A percentile compares a stretch with the other conserved stretches of the same genome.
Conservation (phyloP, 2,888 invertebrate genomes). For the Nephrotoma guestfalica region DNA sequence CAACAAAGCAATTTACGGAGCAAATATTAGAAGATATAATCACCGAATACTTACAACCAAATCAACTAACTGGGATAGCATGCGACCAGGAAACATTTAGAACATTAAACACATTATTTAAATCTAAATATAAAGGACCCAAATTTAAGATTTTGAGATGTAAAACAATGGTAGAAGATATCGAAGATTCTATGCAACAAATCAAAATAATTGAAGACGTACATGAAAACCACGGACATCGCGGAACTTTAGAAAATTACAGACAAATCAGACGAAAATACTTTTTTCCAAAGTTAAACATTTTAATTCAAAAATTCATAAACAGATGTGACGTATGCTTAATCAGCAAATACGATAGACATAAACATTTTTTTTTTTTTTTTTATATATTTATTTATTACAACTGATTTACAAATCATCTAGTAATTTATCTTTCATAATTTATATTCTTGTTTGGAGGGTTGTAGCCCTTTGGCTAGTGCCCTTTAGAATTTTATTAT, state of each 20-base stretch:
- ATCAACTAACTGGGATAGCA: neutral
- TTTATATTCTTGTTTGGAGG: too few species aligned
- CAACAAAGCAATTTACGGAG: neutral
- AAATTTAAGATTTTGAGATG: neutral
- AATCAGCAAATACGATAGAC: constrained; percentile 9
- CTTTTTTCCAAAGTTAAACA: constrained; percentile 7
- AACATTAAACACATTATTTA: neutral
- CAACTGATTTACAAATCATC: too few species aligned
- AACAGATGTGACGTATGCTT: constrained; percentile 9
- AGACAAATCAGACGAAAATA: neutral
- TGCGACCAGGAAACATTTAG: neutral
- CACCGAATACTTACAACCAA: neutral
- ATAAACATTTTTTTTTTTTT: too few species aligned
- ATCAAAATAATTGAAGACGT: constrained; percentile 1
- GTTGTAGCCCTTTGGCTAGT: too few species aligned
- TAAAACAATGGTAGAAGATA: neutral
- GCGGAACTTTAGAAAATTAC: constrained; percentile 4
- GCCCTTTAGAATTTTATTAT: too few species aligned
- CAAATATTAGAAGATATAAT: neutral
- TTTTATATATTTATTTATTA: too few species aligned
- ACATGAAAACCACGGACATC: constrained; percentile 7
- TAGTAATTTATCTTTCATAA: too few species aligned
- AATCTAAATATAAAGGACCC: neutral
- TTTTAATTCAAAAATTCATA: constrained; percentile 3
- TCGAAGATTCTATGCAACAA: neutral